phyloP scores from a whole-genome alignment of 2,888 invertebrate species.

The Cephus runcator region DNA sequence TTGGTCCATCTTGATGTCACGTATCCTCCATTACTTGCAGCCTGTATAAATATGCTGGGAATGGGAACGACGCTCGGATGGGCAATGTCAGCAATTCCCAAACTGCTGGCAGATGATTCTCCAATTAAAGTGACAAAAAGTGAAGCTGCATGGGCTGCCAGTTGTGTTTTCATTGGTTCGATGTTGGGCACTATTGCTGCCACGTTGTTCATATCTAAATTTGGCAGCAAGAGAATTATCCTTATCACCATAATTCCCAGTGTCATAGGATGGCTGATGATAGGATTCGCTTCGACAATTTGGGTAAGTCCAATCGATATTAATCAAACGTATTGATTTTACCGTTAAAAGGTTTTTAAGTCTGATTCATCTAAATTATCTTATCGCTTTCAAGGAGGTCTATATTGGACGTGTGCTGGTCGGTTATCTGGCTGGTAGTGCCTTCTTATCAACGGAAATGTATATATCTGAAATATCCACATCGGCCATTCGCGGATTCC shows the following conservation, averaged over 20 bases:
- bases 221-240: background rate
- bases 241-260: background rate
- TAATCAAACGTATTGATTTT: too few species aligned
- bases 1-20: too few species aligned
- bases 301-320: background rate
- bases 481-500: background rate
- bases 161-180: background rate
- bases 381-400: too few species aligned
- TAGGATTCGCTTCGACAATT: background rate
- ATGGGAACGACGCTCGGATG: background rate
- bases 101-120: background rate
- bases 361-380: too few species aligned
- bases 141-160: background rate
- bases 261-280: background rate
- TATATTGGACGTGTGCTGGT: background rate
- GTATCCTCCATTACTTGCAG: background rate
- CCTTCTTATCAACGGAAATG: background rate
- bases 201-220: background rate
- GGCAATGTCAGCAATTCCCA: background rate
- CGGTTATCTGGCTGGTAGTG: background rate
- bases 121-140: background rate
- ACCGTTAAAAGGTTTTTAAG: too few species aligned
- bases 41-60: background rate
- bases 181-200: background rate
- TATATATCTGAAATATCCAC: background rate